Conservation (phyloP, 1,140 invertebrate species). For the Cydia fagiglandana region DNA sequence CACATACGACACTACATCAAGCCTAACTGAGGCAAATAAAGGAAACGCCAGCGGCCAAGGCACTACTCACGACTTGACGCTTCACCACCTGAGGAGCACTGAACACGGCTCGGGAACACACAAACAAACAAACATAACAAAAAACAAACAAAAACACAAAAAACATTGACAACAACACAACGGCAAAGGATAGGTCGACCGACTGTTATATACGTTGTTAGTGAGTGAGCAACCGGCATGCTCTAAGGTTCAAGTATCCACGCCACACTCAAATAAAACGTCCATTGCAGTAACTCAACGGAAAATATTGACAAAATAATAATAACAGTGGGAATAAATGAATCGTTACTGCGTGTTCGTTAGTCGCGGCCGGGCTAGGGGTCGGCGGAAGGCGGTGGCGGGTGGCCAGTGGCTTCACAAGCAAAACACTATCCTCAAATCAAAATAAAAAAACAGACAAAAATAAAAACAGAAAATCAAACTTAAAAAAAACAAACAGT, state of each 20-base stretch:
- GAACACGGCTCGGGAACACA: constrained; percentile 55
- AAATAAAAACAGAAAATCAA: constrained; percentile 57
- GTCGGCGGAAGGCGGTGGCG: constrained; percentile 4
- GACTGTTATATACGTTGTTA: constrained; percentile 56
- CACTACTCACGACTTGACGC: constrained; percentile 66
- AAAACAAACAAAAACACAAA: constrained; percentile 55
- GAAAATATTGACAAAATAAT: constrained; percentile 60
- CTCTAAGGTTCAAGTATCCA: constrained; percentile 68
- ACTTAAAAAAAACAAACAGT: constrained; percentile 74
- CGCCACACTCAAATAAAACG: constrained; percentile 75
- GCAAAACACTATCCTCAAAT: constrained; percentile 72
- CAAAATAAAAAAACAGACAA: constrained; percentile 62
- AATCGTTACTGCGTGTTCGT: constrained; percentile 71
- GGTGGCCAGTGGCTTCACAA: constrained; percentile 55
- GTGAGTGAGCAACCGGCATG: constrained; percentile 71
- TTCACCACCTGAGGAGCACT: constrained; percentile 59
- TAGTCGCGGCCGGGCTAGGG: constrained; percentile 45
- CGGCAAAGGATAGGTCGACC: constrained; percentile 67
- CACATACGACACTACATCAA: constrained; percentile 70
- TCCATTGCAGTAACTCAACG: constrained; percentile 69
- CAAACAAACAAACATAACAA: constrained; percentile 53
- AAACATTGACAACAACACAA: constrained; percentile 75
- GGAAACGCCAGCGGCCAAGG: constrained; percentile 63
- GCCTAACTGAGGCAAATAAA: constrained; percentile 76
- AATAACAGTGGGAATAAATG: constrained; percentile 49